phyloP scores from a whole-genome alignment of 2,888 invertebrate genomes.

The Lycophotia porphyrea region DNA sequence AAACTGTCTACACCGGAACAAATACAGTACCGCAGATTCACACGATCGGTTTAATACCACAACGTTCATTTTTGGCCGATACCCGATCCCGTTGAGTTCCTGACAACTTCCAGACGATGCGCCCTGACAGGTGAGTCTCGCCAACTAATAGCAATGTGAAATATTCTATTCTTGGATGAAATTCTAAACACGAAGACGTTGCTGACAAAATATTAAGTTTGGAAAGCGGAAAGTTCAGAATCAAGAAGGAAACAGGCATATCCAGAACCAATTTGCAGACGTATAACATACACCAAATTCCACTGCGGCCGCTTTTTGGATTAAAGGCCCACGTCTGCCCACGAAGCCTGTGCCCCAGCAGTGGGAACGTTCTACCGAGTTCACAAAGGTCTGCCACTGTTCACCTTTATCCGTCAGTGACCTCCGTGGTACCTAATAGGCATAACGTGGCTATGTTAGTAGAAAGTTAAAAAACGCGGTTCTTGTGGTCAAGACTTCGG shows the following conservation, averaged over 20 bases:
- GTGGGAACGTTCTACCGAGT: background rate
- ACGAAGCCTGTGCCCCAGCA: background rate
- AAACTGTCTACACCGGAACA: constrained; percentile 2
- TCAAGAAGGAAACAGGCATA: background rate
- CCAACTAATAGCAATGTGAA: constrained; percentile 75
- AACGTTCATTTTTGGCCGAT: constrained; percentile 63
- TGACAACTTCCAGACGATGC: constrained; percentile 75
- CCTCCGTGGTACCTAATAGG: background rate
- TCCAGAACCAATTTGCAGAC: background rate
- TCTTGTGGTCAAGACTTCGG: background rate
- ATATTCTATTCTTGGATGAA: constrained; percentile 73
- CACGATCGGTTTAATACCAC: constrained; percentile 51
- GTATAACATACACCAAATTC: background rate
- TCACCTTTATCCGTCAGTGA: too few relatives aligned
- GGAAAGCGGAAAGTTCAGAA: background rate
- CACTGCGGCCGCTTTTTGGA: background rate
- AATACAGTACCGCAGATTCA: constrained; percentile 42
- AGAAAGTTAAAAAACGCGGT: background rate
- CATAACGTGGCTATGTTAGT: background rate
- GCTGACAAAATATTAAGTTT: constrained; percentile 44
- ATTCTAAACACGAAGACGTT: constrained; percentile 22
- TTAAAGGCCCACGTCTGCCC: background rate
- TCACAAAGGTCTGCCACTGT: too few relatives aligned
- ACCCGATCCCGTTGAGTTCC: constrained; percentile 57
- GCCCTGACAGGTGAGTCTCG: constrained; percentile 77